Evolutionary conservation across 1,140 invertebrate genomes (phyloP), one percentile per base, ranked within the genome.

Genomic region (Drosophila bocki): DNA sequence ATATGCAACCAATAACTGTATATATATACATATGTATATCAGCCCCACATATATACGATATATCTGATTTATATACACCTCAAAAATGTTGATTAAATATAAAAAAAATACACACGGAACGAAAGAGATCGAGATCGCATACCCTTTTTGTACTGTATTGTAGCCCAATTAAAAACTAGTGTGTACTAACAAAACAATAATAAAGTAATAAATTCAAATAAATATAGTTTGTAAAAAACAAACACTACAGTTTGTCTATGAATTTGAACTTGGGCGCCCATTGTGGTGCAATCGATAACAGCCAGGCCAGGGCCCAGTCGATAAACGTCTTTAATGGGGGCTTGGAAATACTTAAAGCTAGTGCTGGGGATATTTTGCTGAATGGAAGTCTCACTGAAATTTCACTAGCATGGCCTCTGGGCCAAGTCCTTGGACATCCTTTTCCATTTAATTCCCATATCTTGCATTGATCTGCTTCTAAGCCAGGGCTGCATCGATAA

Each of bases 141-240:
- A 70, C 74, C 69, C 57, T 58, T 85, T 85, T 84, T 84, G 82
- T 80, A 81, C 67, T 22, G 59, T 67, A 76, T 75, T 69, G 51
- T 82, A 83, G 84, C 64, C 82, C 87, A 80, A 87, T 87, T 74
- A 56, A 81, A 22, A 74, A 41, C 45, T 83, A 80, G 68, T 50
- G 70, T 78, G 68, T 80, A 83, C 60, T 78, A 78, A 77, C 56
- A 76, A 22, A 48, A 76, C 50, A 84, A 56, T 78, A 83, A 77
- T 54, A 84, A 83, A 35, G 63, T 53, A 74, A 50, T 72, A 80
- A 80, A 68, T 58, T n/a, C 8, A n/a, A 22, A 63, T 29, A 42
- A 19, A 78, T 74, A 41, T 19, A 61, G 7, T 80, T 78, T 74
- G 68, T 37, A 74, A 48, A 56, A 80, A 51, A 70, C 17, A 32